A percentile compares a stretch with the other conserved stretches of the same genome.
Evolutionary conservation across 2,113 vertebrate genomes (phyloP).

Genomic region (Formicarius rufipectus): DNA sequence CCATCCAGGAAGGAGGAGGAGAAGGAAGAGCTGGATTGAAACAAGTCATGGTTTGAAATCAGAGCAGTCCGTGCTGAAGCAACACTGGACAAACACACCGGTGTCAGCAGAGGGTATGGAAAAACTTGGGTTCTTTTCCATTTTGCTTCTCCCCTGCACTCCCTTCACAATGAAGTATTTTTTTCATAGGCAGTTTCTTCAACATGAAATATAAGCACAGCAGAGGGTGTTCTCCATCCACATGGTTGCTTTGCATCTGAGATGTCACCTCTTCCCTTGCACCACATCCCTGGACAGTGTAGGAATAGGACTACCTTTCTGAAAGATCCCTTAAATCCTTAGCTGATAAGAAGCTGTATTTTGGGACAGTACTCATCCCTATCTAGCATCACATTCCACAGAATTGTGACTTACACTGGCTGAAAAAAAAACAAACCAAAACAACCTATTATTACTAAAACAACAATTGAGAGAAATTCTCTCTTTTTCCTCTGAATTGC

Average conservation of each 20-base stretch:
- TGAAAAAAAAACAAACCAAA: background rate
- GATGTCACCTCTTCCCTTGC: background rate
- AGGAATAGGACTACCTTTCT: background rate
- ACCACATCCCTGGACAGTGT: background rate
- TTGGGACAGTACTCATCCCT: background rate
- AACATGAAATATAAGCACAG: background rate
- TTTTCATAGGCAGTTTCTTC: background rate
- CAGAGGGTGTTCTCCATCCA: background rate
- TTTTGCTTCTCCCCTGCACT: background rate
- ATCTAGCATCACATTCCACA: accelerated
- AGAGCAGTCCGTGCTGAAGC: background rate
- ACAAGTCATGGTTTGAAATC: constrained; percentile 8
- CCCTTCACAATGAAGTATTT: background rate
- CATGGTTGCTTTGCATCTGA: background rate
- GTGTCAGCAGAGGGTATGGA: background rate
- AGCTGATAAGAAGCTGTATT: background rate
- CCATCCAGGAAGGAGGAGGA: background rate
- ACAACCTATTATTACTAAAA: background rate
- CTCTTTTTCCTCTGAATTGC: background rate
- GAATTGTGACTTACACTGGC: background rate
- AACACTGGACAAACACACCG: background rate
- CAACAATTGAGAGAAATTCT: background rate
- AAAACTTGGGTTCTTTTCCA: background rate
- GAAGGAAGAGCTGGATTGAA: background rate
- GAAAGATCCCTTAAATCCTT: background rate